These are phyloP conservation scores for Dendrolimus punctatus DNA, from an alignment of 1,140 invertebrate genomes.

Conservation along the genomic window DNA sequence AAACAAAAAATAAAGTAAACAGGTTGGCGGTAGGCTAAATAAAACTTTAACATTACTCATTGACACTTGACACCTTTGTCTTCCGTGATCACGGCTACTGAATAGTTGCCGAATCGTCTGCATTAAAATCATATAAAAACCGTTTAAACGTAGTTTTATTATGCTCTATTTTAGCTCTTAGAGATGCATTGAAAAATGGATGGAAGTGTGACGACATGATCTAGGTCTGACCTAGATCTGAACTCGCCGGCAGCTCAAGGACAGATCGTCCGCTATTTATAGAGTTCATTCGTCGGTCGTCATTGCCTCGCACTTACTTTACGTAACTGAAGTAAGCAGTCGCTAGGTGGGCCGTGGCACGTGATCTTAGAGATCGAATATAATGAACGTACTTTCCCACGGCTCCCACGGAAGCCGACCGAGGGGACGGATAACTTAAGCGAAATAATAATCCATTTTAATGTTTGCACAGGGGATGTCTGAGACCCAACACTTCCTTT, in stretches of 20 bases:
- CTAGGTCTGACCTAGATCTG: conserved; percentile 60
- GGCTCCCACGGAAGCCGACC: conserved; percentile 19
- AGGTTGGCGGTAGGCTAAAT: no score
- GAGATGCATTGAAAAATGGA: not conserved
- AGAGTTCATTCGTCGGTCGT: conserved; percentile 59
- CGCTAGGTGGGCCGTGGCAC: conserved; percentile 41
- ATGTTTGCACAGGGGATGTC: conserved; percentile 17
- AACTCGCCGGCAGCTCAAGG: conserved; percentile 59
- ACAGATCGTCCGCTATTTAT: conserved; percentile 68
- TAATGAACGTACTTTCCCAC: conserved; percentile 49
- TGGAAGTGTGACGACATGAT: conserved; percentile 31
- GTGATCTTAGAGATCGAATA: conserved; percentile 23
- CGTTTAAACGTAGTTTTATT: no score
- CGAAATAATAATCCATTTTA: conserved; percentile 48
- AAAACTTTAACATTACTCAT: no score
- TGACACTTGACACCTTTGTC: no score
- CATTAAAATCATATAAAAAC: no score
- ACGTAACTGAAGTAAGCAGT: conserved; percentile 57
- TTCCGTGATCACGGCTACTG: no score
- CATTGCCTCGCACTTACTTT: conserved; percentile 59
- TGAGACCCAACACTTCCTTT: conserved; percentile 10
- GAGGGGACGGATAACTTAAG: conserved; percentile 33
- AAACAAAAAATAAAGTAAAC: no score
- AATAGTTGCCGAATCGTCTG: no score
- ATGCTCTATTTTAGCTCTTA: no score